Base-by-base conservation (phyloP, 2,888 invertebrate species). In the Crocallis elinguaria region DNA sequence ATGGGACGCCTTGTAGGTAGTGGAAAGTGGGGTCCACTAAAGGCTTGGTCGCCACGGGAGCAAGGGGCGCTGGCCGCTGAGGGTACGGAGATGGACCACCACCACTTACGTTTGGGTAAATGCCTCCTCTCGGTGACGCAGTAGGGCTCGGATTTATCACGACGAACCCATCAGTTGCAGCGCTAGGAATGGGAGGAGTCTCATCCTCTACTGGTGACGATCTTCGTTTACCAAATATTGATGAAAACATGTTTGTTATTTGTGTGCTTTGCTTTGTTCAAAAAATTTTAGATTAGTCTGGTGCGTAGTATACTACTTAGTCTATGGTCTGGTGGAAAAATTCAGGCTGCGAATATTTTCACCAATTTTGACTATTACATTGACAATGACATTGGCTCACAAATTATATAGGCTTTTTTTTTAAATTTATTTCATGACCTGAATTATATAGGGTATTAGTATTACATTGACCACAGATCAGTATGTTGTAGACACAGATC, bases 1-100 rank as follows among this genome's bases (percentile, higher is more conserved):
- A 93, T 0, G 93, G 93, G 0, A 94, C 92, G 25, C 91, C 92
- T 66, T 88, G 92, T 5, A 94, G 73, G 58, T 93, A 93, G 70
- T 90, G 88, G 57, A 91, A 88, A 3, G 77, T 73, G 2, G 74
- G 79, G 29, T 89, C 90, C 35, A 74, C 61, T 5, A 63, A 57
- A 1, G 67, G 49, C 39, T 67, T 72, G 1, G 66, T 64, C 2
- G 67, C 55, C 0, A 67, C 57, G 0, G 88, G 87, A 0, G 78
- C 68, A 1, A 78, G 71, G 0, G 88, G 89, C 0, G 88, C 87
- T 4, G 86, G 85, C 27, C 87, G 73, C 35, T 71, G 71, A 0
- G 85, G 82, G 39, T 73, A 77, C 0, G 76, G 72, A 0, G 64
- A 33, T 0, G 73, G 56, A 6, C 83, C 82, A 58, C 83, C 82